A percentile compares a stretch with the other conserved stretches of the same genome.
Conservation (phyloP, 2,888 invertebrate genomes). For the Cephus rjabovi region DNA sequence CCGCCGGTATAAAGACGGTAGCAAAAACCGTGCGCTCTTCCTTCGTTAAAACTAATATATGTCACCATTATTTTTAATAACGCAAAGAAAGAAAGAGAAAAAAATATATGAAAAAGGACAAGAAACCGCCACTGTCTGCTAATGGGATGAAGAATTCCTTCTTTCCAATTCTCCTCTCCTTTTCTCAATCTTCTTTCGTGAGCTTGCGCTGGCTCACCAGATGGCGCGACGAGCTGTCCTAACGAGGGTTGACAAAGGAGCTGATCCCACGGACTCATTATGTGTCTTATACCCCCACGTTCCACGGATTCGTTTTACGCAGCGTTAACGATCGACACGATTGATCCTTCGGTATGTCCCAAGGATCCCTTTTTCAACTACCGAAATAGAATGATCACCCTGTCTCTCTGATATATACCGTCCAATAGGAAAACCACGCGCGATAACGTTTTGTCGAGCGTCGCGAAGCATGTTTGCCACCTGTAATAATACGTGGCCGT, state of each 20-base stretch:
- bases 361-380: no score
- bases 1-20: slow-evolving; percentile 50
- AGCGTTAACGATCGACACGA: not conserved
- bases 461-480: slow-evolving; percentile 20
- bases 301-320: not conserved
- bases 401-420: not conserved
- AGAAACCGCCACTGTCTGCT: slow-evolving; percentile 27
- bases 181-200: slow-evolving; percentile 9
- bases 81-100: slow-evolving; percentile 34
- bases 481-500: slow-evolving; percentile 11
- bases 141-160: slow-evolving; percentile 30
- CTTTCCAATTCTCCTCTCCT: slow-evolving; percentile 32
- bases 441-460: not conserved
- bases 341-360: not conserved
- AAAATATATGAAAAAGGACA: slow-evolving; percentile 18
- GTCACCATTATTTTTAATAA: slow-evolving; percentile 62
- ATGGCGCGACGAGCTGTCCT: slow-evolving; percentile 26
- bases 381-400: no score
- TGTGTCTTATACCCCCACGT: not conserved
- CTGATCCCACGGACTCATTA: not conserved
- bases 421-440: not conserved
- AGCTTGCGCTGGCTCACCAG: slow-evolving; percentile 13
- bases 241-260: slow-evolving; percentile 37
- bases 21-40: slow-evolving; percentile 44
- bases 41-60: slow-evolving; percentile 63